Evolutionary conservation across 1,140 invertebrate genomes (phyloP), one percentile per base, ranked within the genome.

Genomic region (Pseudomyrmex concolor): DNA sequence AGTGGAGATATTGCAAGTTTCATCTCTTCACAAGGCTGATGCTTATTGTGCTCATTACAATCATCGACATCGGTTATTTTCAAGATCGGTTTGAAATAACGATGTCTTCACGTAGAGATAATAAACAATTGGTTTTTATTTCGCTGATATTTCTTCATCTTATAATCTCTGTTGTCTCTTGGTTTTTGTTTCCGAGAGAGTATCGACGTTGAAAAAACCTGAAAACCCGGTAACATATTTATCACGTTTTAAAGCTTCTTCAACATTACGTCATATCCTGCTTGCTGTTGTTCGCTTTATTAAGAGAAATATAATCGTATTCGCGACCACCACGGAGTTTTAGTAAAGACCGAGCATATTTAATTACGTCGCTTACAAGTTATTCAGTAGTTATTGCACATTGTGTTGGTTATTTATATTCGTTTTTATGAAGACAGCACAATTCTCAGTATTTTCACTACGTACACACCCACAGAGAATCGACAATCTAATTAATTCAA

Each of bases 401-500:
- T 45, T 25, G 48, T 45, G 17, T 7, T 43, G 19, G 43, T 59
- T 80, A 80, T 80, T 70, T 71, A 59, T 71, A 71, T 54, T 48
- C 1, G 51, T n/a, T 60, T 57, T 71, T 67, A 80, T 71, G 54
- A 71, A 80, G 71, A 80, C 48, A 80, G 12, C 76, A 80, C 55
- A 80, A 80, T 70, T 71, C 64, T 50, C 54, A 34, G 34, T 34
- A 34, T 34, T 34, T 34, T 34, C 34, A 34, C 5, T 7, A 34
- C 25, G 12, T 25, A 57, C 54, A n/a, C 66, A 19, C 66, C 66
- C 54, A 80, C 76, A 15, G 15, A 34, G 45, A 45, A 17, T 66
- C 73, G 48, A 55, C 64, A 15, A 25, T 50, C 43, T 80, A 54
- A 80, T 71, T 80, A 70, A 80, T 80, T 80, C 76, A 80, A 59